These are phyloP conservation scores for Mystacornis crossleyi DNA, from an alignment of 2,113 vertebrate genomes.

Conservation along the genomic window DNA sequence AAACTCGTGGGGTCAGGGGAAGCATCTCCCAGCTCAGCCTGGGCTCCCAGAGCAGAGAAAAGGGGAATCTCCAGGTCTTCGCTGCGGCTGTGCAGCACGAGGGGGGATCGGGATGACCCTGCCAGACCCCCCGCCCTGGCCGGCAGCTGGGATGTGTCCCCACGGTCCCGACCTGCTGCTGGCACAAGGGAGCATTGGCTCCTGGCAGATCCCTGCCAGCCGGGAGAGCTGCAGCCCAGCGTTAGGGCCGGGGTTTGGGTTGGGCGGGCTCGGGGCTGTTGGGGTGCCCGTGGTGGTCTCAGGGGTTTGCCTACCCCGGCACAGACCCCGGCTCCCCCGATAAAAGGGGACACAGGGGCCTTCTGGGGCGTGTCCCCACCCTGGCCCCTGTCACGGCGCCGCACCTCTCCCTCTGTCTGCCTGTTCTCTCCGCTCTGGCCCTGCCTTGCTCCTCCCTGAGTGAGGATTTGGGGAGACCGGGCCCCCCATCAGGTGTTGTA, in stretches of 20 bases:
- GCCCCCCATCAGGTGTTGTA: fast-evolving
- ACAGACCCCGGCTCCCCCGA: background rate
- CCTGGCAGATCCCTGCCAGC: background rate
- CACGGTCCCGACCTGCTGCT: fast-evolving
- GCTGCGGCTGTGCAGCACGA: fast-evolving
- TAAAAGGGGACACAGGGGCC: background rate
- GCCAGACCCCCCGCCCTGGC: background rate
- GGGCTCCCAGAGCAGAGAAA: background rate
- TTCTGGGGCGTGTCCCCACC: too few relatives aligned
- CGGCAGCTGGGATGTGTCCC: background rate
- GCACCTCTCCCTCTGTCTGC: background rate
- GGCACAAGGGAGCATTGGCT: fast-evolving
- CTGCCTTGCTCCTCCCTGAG: background rate
- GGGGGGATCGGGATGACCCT: background rate
- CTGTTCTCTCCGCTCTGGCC: background rate
- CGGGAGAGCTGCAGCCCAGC: background rate
- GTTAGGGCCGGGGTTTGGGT: background rate
- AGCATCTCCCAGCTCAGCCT: background rate
- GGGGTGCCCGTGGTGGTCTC: background rate
- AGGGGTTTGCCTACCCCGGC: background rate
- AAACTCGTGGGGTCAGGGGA: background rate
- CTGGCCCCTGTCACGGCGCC: fast-evolving
- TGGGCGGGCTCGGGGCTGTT: background rate
- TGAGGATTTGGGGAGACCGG: background rate
- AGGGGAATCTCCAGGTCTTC: background rate